Evolutionary conservation across 2,113 vertebrate genomes (phyloP).

Genomic region (Seriola quinqueradiata): DNA sequence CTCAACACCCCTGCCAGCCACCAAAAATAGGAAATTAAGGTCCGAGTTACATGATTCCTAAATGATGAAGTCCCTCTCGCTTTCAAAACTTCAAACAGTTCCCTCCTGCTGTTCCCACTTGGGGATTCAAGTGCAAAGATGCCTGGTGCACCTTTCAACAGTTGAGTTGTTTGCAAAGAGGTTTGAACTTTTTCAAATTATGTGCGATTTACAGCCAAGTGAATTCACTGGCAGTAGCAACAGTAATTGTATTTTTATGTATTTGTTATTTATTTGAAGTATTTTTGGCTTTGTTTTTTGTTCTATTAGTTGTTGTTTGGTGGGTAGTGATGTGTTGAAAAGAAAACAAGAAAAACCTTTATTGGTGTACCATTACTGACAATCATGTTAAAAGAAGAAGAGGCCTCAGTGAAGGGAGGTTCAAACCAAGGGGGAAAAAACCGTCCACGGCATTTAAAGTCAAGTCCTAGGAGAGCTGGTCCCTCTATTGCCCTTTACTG

Average conservation of each 20-base stretch:
- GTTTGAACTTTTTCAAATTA: conserved; percentile 23
- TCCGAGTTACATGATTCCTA: conserved; percentile 53
- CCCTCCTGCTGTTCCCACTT: conserved; percentile 44
- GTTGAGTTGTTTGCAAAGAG: conserved; percentile 9
- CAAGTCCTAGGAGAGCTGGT: conserved; percentile 54
- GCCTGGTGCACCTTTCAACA: conserved; percentile 37
- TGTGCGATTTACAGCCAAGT: conserved; percentile 27
- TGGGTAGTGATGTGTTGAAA: conserved; percentile 11
- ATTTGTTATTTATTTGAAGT: background rate
- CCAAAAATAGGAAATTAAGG: conserved; percentile 66
- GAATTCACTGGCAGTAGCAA: conserved; percentile 22
- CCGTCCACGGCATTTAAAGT: conserved; percentile 56
- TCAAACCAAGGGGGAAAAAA: conserved; percentile 47
- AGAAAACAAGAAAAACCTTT: background rate
- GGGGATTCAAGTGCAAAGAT: conserved; percentile 35
- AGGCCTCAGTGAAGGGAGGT: conserved; percentile 29
- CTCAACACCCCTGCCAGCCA: conserved; percentile 51
- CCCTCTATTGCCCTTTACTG: conserved; percentile 65
- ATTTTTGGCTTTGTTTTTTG: conserved; percentile 4
- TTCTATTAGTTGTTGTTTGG: background rate
- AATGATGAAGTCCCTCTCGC: conserved; percentile 42
- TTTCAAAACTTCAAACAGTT: conserved; percentile 65
- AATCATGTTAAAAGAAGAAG: conserved; percentile 32
- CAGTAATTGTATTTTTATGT: conserved; percentile 7
- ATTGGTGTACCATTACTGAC: conserved; percentile 30